These are phyloP conservation scores for Paraescarpia echinospica DNA, from an alignment of 1,140 invertebrate species.

Conservation along the genomic window DNA sequence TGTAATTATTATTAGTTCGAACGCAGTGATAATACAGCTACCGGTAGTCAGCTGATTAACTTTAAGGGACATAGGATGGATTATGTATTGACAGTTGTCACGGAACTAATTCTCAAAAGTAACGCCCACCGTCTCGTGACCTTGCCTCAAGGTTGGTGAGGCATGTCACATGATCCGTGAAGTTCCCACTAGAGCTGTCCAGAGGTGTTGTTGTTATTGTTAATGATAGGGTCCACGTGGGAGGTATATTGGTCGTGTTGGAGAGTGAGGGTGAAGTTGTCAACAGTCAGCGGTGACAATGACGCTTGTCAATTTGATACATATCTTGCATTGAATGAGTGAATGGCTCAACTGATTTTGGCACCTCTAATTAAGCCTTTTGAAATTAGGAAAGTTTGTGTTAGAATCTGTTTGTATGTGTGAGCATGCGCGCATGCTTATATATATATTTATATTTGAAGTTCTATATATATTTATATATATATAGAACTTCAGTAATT, in stretches of 20 bases:
- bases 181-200: neutral
- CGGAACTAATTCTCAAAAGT: neutral
- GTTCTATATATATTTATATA: too few species aligned
- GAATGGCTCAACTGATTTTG: neutral
- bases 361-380: neutral
- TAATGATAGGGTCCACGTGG: neutral
- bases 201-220: neutral
- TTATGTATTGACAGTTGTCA: neutral
- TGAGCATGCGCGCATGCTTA: too few species aligned
- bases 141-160: neutral
- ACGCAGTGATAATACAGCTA: neutral
- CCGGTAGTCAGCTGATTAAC: neutral
- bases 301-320: neutral
- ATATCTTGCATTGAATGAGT: neutral
- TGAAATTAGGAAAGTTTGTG: too few species aligned
- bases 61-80: neutral
- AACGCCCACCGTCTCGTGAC: neutral
- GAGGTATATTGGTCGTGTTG: neutral
- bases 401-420: too few species aligned
- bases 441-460: too few species aligned
- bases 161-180: neutral
- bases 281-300: neutral
- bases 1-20: neutral
- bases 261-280: neutral
- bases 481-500: too few species aligned